Base-by-base conservation (phyloP, 1,140 invertebrate species). In the Gonioctena quinquepunctata region DNA sequence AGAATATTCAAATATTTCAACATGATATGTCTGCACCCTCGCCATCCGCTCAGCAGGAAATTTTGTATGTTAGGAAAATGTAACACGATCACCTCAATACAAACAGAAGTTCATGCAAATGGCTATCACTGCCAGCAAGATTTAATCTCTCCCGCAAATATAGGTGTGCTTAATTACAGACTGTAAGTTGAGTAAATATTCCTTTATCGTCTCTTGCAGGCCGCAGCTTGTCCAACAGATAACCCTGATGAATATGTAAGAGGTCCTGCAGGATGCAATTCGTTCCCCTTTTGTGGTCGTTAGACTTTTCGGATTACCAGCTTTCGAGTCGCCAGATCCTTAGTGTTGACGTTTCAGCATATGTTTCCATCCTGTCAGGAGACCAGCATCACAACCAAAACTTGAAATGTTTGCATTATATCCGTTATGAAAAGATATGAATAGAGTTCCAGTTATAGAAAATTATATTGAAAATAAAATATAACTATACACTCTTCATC, bases 151-250 rank as follows among this genome's bases (percentile, higher is more conserved):
- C 77, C 74, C 77, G 77, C 78, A 82, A 81, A 81, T 81, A 82
- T 80, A 82, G 80, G 79, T 81, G 79, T 67, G 78, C 80, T 81
- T 82, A 80, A 82, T 82, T 82, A 82, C 79, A 76, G 75, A 77
- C 74, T 79, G 77, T 76, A 80, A 81, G 79, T 80, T 75, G 73
- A 79, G 80, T 82, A 81, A 82, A 82, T 81, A 82, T 81, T 78
- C 79, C 78, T 82, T 81, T 81, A 81, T 79, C 80, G 79, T 78
- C 70, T 69, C 62, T 52, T 73, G 68, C 80, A 80, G 79, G 67
- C 79, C 69, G 67, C 73, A 71, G 75, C 76, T 79, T 78, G 76
- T 79, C 76, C 72, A 64, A 76, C 74, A 80, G 77, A 79, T 79
- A 79, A 78, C 79, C 74, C 76, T 79, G 77, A 80, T 80, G 79